Base-by-base conservation (phyloP, 2,797 vertebrate genomes). In the Chromis chromis region DNA sequence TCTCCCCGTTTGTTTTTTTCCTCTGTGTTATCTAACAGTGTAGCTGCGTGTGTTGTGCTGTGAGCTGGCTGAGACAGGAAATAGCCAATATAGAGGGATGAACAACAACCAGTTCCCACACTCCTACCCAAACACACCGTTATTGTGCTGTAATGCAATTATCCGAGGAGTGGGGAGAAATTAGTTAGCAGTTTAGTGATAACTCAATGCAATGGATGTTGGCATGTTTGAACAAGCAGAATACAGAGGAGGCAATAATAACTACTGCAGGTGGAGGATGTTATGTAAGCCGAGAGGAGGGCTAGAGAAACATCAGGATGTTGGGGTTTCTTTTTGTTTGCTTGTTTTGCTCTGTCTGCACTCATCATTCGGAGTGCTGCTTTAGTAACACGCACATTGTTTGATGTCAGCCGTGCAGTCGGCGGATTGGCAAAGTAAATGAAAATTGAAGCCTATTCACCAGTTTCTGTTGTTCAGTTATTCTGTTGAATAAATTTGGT, bases 61-160 rank as follows among this genome's bases (percentile, higher is more conserved):
- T 59, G 72, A 87, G 68, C 63, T n/a, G 42, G 68, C 27, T 78
- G 27, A 77, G 81, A 86, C 90, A 86, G 88, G 88, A 91, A 89
- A 83, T 79, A 66, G 75, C 74, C 75, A 66, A 89, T 86, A 59
- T 75, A 72, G 60, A 36, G 71, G 71, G 78, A 87, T 64, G 79
- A 81, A 72, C 21, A 28, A 55, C 1, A 64, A 64, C 72, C 76
- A 17, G 65, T 91, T 92, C 89, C 89, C 89, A 91, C 81, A 86
- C 72, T 82, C 67, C 65, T 58, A 72, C 58, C 63, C 75, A 89
- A 85, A 89, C 81, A 86, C n/a, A 22, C 28, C 0, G 16, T 89
- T 81, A 87, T 85, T 82, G 76, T 74, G 24, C 61, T 66, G 39
- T 82, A 87, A 88, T 90, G 75, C 48, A 83, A 88, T 91, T 88